Evolutionary conservation across 2,113 vertebrate species (phyloP), one percentile per base, ranked within the genome.

Genomic region (Chlorodrepanis virens): DNA sequence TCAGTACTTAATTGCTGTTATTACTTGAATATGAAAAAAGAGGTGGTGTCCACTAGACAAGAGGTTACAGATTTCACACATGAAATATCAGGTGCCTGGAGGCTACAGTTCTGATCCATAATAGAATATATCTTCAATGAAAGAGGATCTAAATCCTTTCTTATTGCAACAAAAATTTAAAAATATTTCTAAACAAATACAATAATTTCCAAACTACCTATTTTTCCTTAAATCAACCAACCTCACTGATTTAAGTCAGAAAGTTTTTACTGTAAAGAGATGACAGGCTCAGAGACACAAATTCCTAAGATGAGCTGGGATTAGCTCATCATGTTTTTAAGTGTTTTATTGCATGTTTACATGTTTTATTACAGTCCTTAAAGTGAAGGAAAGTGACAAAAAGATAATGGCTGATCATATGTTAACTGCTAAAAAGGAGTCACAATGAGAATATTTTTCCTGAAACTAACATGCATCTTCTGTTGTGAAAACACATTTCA

Each of bases 1-100:
- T 92, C 74, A 52, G 78, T 71, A 57, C 52, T 93, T 87, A 96
- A 94, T 94, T 88, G 64, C 89, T 90, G 82, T 90, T 92, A 77
- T 90, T 93, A 91, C 35, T 56, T 90, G 59, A 63, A 79, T 42
- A 19, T 53, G 44, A 92, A 84, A 87, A 76, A 50, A 87, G 35
- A 44, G n/a, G 6, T 27, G 69, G 21, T 82, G 50, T 31, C 77
- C 90, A 47, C n/a, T 87, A 16, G 31, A 69, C 4, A 50, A 91
- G 94, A 85, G 75, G 35, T 56, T 68, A 72, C 5, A 59, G 17
- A 49, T 96, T 87, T 82, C 68, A 89, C 13, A 24, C 15, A 1
- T 22, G 19, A 85, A 87, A 61, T 65, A 71, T 13, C 42, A 37
- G 63, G 49, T 57, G 68, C 39, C 33, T 22, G 6, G 60, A 90